Conservation (phyloP, 1,140 invertebrate species). For the Drosophila sp. region DNA sequence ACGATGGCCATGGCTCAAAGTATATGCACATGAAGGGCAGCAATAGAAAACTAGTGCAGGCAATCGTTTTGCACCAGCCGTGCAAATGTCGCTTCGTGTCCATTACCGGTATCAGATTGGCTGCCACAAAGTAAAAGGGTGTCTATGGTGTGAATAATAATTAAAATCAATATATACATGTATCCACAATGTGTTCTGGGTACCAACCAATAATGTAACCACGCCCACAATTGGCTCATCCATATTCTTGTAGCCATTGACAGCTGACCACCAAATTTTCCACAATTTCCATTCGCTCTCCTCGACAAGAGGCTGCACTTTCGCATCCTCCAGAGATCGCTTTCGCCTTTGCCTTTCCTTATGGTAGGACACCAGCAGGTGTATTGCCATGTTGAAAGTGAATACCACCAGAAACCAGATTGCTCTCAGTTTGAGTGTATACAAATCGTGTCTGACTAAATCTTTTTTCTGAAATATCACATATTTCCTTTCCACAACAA, state of each 20-base stretch:
- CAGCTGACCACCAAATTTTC: conserved; percentile 6
- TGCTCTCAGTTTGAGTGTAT: neutral
- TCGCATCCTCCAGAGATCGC: neutral
- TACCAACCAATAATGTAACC: neutral
- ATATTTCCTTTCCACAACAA: neutral
- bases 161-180: neutral
- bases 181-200: neutral
- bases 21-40: conserved; percentile 1
- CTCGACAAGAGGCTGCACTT: neutral
- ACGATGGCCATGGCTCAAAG: neutral
- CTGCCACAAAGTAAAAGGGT: conserved; percentile 14
- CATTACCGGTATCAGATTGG: conserved; percentile 1
- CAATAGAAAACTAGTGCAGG: neutral
- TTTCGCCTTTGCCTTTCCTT: neutral
- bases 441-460: neutral
- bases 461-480: neutral
- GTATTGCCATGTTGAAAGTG: neutral
- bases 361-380: neutral
- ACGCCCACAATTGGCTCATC: conserved; percentile 1
- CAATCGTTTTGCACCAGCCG: conserved; percentile 13
- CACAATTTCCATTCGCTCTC: neutral
- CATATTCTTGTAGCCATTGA: conserved; percentile 6
- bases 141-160: neutral
- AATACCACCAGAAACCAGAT: neutral
- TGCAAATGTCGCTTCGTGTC: neutral